Conservation (phyloP, 2,888 invertebrate species). For the Polyommatus icarus region DNA sequence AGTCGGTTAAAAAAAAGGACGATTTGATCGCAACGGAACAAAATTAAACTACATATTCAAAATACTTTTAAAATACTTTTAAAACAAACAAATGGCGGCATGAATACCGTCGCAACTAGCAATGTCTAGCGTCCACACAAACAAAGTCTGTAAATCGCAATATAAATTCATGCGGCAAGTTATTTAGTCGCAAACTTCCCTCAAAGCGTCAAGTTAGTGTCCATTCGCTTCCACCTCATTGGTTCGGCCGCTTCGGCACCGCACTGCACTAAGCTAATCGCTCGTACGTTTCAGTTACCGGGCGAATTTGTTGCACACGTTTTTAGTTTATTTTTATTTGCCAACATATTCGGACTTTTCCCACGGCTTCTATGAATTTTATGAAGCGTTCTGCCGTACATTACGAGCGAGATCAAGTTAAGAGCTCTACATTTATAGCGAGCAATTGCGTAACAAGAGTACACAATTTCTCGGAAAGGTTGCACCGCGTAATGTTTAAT, state of each 20-base stretch:
- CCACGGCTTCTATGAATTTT: not conserved
- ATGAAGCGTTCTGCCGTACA: not conserved
- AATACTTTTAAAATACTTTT: not conserved
- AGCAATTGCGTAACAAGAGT: constrained; percentile 8
- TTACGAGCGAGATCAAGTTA: not conserved
- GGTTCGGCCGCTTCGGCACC: constrained; percentile 15
- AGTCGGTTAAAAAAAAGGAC: not conserved
- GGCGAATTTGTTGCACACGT: not conserved
- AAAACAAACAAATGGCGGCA: not conserved
- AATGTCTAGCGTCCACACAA: constrained; percentile 13
- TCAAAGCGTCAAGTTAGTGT: constrained; percentile 20
- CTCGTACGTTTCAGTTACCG: constrained; percentile 17
- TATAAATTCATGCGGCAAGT: constrained; percentile 15
- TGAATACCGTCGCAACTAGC: not conserved
- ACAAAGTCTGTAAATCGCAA: constrained; percentile 2
- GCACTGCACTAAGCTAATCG: constrained; percentile 20
- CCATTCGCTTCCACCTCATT: constrained; percentile 27
- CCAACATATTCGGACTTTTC: not conserved
- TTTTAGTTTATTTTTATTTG: not conserved
- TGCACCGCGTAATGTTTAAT: not conserved
- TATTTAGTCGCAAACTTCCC: constrained; percentile 15
- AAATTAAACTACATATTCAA: constrained; percentile 1
- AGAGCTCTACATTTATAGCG: constrained; percentile 6
- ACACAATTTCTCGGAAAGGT: constrained; percentile 8
- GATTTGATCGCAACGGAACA: not conserved